phyloP scores from a whole-genome alignment of 2,888 invertebrate species.

The Acanthoscelides obtectus region DNA sequence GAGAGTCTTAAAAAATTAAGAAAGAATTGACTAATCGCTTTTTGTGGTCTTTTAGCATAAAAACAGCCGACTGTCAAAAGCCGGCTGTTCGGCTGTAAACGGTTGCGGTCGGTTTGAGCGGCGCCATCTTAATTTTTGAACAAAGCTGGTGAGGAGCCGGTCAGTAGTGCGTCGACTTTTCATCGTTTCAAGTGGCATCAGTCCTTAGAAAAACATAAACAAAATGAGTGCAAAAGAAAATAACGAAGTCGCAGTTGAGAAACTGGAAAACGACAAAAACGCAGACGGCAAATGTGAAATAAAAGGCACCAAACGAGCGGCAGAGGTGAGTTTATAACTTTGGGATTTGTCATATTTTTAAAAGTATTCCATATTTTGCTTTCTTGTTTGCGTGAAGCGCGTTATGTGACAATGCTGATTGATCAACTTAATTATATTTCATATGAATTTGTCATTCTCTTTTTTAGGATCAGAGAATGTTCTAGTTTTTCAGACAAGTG shows the following conservation, averaged over 20 bases:
- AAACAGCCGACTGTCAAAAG: conserved; percentile 28
- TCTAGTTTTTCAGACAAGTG: conserved; percentile 21
- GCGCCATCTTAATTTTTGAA: conserved; percentile 85
- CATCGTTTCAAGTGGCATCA: conserved; percentile 42
- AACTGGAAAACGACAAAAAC: conserved; percentile 73
- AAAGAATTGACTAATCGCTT: conserved; percentile 25
- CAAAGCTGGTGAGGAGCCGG: conserved; percentile 63
- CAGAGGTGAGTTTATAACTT: conserved; percentile 63
- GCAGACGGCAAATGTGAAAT: conserved; percentile 75
- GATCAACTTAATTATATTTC: background rate
- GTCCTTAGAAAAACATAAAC: conserved; percentile 38
- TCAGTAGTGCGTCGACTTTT: conserved; percentile 66
- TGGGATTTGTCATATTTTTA: background rate
- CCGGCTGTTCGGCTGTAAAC: conserved; percentile 46
- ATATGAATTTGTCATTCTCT: background rate
- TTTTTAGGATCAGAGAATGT: conserved; percentile 9
- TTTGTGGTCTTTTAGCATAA: conserved; percentile 25
- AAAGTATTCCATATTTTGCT: background rate
- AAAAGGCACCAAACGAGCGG: conserved; percentile 83
- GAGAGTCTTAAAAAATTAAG: conserved; percentile 16
- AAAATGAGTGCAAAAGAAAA: conserved; percentile 80
- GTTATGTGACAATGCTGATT: background rate
- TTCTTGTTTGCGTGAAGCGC: background rate
- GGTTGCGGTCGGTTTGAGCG: conserved; percentile 53
- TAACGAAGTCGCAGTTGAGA: conserved; percentile 83